Percentiles rank a stretch among this genome's conserved stretches.
phyloP scores from a whole-genome alignment of 1,140 invertebrate species.

The Neoseiulus cucumeris region DNA sequence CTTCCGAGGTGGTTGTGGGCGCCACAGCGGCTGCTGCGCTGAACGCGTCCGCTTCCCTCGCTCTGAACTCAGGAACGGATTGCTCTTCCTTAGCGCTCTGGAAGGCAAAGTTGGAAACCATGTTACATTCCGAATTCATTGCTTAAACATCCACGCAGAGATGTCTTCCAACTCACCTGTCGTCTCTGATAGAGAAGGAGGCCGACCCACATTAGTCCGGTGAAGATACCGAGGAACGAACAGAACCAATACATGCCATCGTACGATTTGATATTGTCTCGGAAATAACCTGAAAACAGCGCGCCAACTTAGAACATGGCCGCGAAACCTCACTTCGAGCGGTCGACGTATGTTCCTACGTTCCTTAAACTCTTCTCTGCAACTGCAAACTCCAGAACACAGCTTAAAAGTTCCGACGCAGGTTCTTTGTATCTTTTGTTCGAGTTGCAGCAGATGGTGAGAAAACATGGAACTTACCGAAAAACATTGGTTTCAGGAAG shows the following conservation, averaged over 20 bases:
- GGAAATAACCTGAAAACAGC: neutral
- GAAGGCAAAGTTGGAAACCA: neutral
- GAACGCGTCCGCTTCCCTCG: neutral
- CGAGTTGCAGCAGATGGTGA: neutral
- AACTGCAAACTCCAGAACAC: neutral
- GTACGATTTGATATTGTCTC: neutral
- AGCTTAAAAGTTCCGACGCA: neutral
- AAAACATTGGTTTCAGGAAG: neutral
- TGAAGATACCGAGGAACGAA: neutral
- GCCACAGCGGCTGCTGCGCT: neutral
- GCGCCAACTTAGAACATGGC: neutral
- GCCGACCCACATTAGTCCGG: neutral
- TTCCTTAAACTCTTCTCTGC: neutral
- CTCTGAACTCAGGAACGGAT: neutral
- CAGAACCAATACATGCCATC: neutral
- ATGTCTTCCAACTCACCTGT: neutral
- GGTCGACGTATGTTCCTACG: neutral
- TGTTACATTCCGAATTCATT: neutral
- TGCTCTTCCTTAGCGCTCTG: neutral
- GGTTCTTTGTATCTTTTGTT: neutral
- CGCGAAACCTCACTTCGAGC: neutral
- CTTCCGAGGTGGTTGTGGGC: neutral
- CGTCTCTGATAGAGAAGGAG: neutral
- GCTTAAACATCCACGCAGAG: neutral
- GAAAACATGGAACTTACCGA: neutral